A percentile compares a stretch with the other conserved stretches of the same genome.
Conservation (phyloP, 23 tunicate species). For the Oikopleura albicans region DNA sequence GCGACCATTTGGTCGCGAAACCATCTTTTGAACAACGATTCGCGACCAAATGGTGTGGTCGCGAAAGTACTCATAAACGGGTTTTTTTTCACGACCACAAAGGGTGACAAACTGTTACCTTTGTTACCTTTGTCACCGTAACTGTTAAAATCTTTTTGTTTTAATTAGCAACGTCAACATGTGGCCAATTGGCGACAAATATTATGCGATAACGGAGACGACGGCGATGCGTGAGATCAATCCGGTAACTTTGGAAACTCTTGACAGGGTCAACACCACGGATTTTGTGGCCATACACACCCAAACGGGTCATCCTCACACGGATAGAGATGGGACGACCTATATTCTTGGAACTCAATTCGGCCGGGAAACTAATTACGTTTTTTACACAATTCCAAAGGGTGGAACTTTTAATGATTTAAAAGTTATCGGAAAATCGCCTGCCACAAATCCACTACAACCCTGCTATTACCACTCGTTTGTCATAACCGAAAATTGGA, state of each 20-base stretch:
- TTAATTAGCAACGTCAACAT: background rate
- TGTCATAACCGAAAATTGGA: background rate
- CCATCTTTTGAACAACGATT: no score
- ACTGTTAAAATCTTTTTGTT: no score
- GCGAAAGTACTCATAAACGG: no score
- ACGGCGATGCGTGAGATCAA: background rate
- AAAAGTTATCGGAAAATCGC: background rate
- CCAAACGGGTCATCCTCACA: background rate
- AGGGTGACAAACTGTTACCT: no score
- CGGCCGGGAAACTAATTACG: background rate
- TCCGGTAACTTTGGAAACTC: background rate
- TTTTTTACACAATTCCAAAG: background rate
- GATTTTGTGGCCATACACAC: background rate
- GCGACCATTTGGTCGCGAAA: no score
- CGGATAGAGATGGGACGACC: background rate
- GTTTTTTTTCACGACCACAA: no score
- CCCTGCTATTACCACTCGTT: background rate
- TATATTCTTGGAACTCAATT: background rate
- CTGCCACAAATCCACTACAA: background rate
- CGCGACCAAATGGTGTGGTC: no score
- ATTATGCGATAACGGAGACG: background rate
- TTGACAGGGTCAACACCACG: background rate
- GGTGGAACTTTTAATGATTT: background rate
- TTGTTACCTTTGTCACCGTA: no score
- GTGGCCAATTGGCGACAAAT: slow-evolving; percentile 1